A percentile compares a stretch with the other conserved stretches of the same genome.
Evolutionary conservation across 2,888 invertebrate genomes (phyloP).

Genomic region (Panzeria rudis): DNA sequence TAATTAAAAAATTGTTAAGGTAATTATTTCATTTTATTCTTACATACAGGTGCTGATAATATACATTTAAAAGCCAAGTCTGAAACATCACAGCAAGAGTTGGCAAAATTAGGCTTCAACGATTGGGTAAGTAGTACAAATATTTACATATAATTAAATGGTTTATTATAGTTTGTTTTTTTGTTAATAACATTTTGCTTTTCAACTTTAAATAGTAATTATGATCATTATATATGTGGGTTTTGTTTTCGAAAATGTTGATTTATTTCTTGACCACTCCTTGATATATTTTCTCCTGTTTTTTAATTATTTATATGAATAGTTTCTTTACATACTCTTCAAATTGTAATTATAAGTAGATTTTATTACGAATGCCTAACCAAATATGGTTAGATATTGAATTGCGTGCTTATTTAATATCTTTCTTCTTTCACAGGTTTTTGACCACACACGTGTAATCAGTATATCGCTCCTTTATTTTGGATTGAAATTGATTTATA

Average conservation of each 20-base stretch:
- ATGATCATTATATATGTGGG: neutral
- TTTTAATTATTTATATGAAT: neutral
- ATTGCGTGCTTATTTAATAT: slow-evolving; percentile 38
- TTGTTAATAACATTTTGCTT: neutral
- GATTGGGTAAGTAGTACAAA: slow-evolving; percentile 90
- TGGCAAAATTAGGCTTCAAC: slow-evolving; percentile 92
- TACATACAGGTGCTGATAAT: slow-evolving; percentile 86
- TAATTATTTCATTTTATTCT: neutral
- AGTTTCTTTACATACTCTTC: slow-evolving; percentile 13
- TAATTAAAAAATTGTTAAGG: too few relatives aligned
- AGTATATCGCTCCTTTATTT: neutral
- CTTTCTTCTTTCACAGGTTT: neutral
- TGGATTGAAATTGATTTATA: slow-evolving; percentile 45
- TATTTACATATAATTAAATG: neutral
- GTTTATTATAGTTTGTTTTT: neutral
- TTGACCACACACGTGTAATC: slow-evolving; percentile 45
- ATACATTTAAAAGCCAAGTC: slow-evolving; percentile 87
- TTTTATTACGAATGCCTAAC: slow-evolving; percentile 1
- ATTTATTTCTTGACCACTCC: slow-evolving; percentile 17
- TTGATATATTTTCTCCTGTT: slow-evolving; percentile 2
- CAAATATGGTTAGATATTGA: neutral
- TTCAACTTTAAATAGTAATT: neutral
- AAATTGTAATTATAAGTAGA: slow-evolving; percentile 27
- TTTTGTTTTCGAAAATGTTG: slow-evolving; percentile 6
- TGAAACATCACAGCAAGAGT: slow-evolving; percentile 87